Base-by-base conservation (phyloP, 1,140 invertebrate species). In the Himalopsyche phryganea region DNA sequence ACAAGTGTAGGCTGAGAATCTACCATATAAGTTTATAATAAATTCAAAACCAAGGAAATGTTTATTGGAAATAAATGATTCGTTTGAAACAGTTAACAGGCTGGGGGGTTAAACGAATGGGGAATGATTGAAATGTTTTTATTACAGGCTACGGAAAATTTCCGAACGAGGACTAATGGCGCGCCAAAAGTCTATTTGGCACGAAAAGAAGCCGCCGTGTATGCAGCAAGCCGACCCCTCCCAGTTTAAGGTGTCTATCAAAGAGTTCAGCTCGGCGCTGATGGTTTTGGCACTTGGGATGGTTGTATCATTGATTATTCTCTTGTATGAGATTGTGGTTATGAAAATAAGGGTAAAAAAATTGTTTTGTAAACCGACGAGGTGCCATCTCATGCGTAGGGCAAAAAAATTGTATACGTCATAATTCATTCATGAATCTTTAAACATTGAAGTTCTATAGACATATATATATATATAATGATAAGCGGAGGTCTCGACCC, bases 121-220 rank as follows among this genome's bases (percentile, higher is more conserved):
- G n/a, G n/a, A n/a, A n/a, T n/a, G n/a, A 28, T 9, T 28, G 23
- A 28, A 9, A 13, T 40, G 4, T 40, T 15, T 45, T 45, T 33
- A 11, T 68, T 71, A 17, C 57, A 81, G 80, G 2, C 67, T 81
- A 2, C 68, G 77, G 2, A 75, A 76, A 45, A 73, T 80, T 15
- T 69, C 68, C 2, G 80, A 81, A 62, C 62, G 69, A 0, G 80
- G 81, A 7, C 64, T 82, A 1, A 75, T 80, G 63, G 66, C 68
- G 0, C 73, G 79, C 41, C 69, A 81, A 15, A 71, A 69, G 23
- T 72, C 69, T 19, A 52, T 74, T 9, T 81, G 79, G 78, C 79
- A 81, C 60, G 76, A 73, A 11, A 68, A 70, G 0, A 78, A 75
- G 55, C 80, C 80, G 3, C 69, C 66, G 0, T 82, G 81, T 58